phyloP scores from a whole-genome alignment of 2,888 invertebrate genomes.

The Eudemis profundana region DNA sequence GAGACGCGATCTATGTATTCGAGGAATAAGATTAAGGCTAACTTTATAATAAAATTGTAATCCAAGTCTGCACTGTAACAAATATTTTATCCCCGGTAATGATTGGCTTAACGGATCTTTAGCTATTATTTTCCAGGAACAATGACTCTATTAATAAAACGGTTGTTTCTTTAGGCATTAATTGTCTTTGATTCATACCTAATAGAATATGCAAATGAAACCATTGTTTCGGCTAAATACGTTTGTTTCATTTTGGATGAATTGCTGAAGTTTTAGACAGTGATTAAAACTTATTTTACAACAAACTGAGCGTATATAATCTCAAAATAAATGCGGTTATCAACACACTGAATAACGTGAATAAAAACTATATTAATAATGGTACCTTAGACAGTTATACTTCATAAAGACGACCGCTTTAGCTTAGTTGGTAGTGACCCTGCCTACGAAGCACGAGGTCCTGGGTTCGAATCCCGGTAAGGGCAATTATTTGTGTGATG shows the following conservation, averaged over 20 bases:
- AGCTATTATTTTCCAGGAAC: conserved; percentile 28
- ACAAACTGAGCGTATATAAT: conserved; percentile 1
- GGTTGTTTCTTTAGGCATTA: conserved; percentile 48
- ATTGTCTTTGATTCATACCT: conserved; percentile 54
- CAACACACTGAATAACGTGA: background rate
- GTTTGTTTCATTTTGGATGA: conserved; percentile 52
- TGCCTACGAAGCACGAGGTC: too few species aligned
- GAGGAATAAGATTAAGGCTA: conserved; percentile 1
- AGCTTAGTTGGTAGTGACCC: too few species aligned
- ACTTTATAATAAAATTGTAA: background rate
- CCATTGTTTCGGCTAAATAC: conserved; percentile 49
- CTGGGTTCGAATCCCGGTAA: too few species aligned
- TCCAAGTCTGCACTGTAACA: conserved; percentile 13
- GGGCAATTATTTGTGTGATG: too few species aligned
- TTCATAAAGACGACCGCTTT: too few species aligned
- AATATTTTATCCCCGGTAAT: conserved; percentile 2
- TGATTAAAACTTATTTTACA: conserved; percentile 28
- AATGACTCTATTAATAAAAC: conserved; percentile 46
- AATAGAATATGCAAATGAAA: conserved; percentile 57
- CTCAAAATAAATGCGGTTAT: background rate
- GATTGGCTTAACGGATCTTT: conserved; percentile 27
- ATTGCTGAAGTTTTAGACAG: conserved; percentile 44
- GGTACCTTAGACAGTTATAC: too few species aligned
- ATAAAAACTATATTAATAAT: background rate
- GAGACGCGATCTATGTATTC: background rate